These are phyloP conservation scores for Ceratitis capitata DNA, from an alignment of 1,140 invertebrate genomes.

Conservation along the genomic window DNA sequence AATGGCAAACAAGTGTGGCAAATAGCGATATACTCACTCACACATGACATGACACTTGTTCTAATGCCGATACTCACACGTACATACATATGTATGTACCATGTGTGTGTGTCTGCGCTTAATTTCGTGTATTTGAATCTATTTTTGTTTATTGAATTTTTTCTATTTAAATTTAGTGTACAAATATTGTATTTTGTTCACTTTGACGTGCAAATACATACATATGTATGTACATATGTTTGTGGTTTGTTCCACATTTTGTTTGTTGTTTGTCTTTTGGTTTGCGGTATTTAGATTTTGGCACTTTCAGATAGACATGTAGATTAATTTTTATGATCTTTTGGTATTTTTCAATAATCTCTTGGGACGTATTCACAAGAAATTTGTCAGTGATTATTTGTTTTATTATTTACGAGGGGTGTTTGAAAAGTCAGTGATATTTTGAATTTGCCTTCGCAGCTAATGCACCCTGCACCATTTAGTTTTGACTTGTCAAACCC, in stretches of 20 bases:
- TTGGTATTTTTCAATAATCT: background rate
- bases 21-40: background rate
- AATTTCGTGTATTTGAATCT: background rate
- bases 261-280: background rate
- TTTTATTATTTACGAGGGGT: background rate
- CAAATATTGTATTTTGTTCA: background rate
- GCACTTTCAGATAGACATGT: background rate
- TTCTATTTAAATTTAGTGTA: background rate
- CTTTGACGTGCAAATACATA: background rate
- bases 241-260: background rate
- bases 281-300: too few relatives aligned
- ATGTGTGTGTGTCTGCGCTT: background rate
- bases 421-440: background rate
- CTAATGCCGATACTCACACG: background rate
- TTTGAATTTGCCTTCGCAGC: too few relatives aligned
- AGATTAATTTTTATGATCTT: background rate
- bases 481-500: too few relatives aligned
- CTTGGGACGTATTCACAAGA: background rate
- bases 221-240: too few relatives aligned
- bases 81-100: background rate
- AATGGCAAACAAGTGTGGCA: constrained; percentile 7
- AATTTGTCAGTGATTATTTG: too few relatives aligned
- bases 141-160: constrained; percentile 3
- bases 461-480: too few relatives aligned
- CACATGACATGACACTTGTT: background rate